Conservation (phyloP, 2,113 vertebrate species). For the Colossoma macropomum region DNA sequence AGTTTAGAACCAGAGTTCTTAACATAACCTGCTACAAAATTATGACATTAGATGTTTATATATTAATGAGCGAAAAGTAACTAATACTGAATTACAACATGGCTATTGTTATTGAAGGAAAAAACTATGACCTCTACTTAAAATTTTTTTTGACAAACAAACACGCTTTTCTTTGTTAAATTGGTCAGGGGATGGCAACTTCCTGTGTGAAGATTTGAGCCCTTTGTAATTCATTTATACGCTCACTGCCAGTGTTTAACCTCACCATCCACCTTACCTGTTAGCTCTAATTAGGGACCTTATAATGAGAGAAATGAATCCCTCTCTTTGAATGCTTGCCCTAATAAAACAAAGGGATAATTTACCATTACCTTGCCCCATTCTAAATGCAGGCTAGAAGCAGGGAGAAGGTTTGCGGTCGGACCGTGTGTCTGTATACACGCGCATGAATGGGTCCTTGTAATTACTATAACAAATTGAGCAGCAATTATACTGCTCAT, state of each 20-base stretch:
- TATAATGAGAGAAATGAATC: background rate
- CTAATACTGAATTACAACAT: too few relatives aligned
- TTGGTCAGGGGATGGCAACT: background rate
- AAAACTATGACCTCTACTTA: too few relatives aligned
- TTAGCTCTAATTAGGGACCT: slow-evolving; percentile 10
- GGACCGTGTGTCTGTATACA: background rate
- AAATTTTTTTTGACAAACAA: background rate
- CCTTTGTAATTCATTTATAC: background rate
- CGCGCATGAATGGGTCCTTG: background rate
- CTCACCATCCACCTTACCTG: background rate
- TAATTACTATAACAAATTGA: slow-evolving; percentile 36
- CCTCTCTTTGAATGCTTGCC: background rate
- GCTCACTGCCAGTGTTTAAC: background rate
- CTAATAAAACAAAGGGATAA: background rate
- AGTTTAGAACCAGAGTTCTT: too few relatives aligned
- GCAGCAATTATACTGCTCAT: slow-evolving; percentile 20
- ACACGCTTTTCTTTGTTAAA: background rate
- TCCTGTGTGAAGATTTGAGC: background rate
- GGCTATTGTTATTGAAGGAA: too few relatives aligned
- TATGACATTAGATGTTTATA: too few relatives aligned
- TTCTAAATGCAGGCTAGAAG: background rate
- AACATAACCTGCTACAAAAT: too few relatives aligned
- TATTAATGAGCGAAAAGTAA: too few relatives aligned
- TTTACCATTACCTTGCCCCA: background rate
- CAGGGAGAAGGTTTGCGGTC: background rate